Base-by-base conservation (phyloP, 2,888 invertebrate species). In the Drosophila kanekoi region DNA sequence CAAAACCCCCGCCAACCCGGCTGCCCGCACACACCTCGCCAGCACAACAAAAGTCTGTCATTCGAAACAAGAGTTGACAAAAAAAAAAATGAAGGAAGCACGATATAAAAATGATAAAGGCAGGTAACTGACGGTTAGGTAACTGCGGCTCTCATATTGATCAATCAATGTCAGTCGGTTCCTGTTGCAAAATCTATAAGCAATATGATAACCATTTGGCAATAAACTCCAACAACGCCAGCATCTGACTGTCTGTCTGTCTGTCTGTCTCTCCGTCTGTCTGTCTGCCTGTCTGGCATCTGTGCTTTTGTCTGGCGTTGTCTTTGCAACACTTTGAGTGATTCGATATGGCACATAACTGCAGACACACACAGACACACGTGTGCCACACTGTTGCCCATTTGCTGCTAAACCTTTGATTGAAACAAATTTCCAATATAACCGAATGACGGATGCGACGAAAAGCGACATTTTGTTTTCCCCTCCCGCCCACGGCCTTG, bases 161-260 rank as follows among this genome's bases (percentile, higher is more conserved):
- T 91, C 92, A 91, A 91, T 91, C 92, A 91, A 90, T 86, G 91
- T 91, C 92, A 91, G 81, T 78, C 79, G 88, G 71, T 61, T 70
- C 56, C 78, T 81, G 65, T 52, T 77, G 81, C 80, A 79, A 90
- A 91, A 92, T 92, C 90, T 87, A 91, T 91, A 90, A 91, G 90
- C 91, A 91, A 91, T 91, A 82, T 90, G 91, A 87, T 85, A 83
- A 84, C 89, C 87, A 89, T 87, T 89, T 89, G 83, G 68, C 89
- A 81, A 87, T 85, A 89, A 89, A 89, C 76, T 85, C 83, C 77
- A 51, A 49, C 56, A 66, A 51, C 58, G 44, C 41, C 44, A 41
- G 11, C 35, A 28, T 41, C 48, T 5, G 11, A 9, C 33, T 18
- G 20, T 38, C 37, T 37, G 23, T 28, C 23, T n/a, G 13, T 4